A percentile compares a stretch with the other conserved stretches of the same genome.
Evolutionary conservation across 2,888 invertebrate genomes (phyloP).

Genomic region (Drosophila borealis): DNA sequence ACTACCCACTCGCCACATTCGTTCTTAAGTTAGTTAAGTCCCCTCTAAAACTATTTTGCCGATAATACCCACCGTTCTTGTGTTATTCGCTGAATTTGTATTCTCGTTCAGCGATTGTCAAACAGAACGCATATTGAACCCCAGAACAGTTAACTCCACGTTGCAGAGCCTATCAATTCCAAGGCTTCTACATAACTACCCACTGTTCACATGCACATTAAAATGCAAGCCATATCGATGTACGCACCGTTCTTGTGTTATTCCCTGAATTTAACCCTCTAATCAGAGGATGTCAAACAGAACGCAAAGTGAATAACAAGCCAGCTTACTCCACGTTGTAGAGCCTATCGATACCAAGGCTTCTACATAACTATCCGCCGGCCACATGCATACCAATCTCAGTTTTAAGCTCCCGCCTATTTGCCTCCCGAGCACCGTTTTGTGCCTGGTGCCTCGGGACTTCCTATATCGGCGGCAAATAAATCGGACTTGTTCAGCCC

Average conservation of each 20-base stretch:
- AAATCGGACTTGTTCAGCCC: conserved; percentile 39
- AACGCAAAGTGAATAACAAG: conserved; percentile 72
- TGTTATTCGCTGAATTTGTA: conserved; percentile 79
- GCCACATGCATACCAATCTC: conserved; percentile 14
- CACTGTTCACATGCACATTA: conserved; percentile 6
- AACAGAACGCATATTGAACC: conserved; percentile 81
- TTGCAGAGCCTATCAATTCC: conserved; percentile 31
- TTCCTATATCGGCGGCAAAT: conserved; percentile 80
- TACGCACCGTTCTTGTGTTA: conserved; percentile 81
- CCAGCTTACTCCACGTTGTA: conserved; percentile 41
- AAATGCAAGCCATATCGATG: not conserved
- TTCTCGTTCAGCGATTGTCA: conserved; percentile 73
- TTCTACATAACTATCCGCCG: conserved; percentile 26
- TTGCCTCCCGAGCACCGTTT: conserved; percentile 78
- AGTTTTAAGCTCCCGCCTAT: conserved; percentile 61
- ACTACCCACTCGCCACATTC: conserved; percentile 36
- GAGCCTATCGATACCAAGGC: conserved; percentile 24
- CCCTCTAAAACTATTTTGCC: not conserved
- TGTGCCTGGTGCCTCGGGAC: conserved; percentile 72
- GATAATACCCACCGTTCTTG: conserved; percentile 69
- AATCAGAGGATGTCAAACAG: conserved; percentile 81
- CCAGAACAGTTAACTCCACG: conserved; percentile 47
- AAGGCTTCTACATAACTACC: conserved; percentile 34
- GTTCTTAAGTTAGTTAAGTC: not conserved
- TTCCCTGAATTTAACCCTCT: conserved; percentile 66